Evolutionary conservation across 2,888 invertebrate species (phyloP), one percentile per base, ranked within the genome.

Genomic region (Synanthedon formicaeformis): DNA sequence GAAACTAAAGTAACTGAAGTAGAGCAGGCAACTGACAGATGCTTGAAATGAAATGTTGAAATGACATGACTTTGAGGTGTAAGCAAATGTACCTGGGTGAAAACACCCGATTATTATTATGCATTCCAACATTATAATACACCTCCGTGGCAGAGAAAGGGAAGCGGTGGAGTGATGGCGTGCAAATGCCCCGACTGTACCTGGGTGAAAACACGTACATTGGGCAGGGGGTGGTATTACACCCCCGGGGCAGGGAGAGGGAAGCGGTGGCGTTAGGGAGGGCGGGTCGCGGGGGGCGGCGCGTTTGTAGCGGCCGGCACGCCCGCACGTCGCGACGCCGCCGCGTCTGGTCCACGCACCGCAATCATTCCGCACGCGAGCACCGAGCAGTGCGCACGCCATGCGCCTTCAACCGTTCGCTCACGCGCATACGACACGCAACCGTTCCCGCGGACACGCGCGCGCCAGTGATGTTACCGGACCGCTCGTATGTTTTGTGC

Each of bases 391-490:
- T 58, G 66, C 73, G 73, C 75, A 76, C 78, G 79, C 60, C 58
- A 80, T 79, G 80, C 69, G 73, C 70, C 63, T 59, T 41, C 57
- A 53, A 55, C 58, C 60, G 57, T 60, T 61, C 51, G 5, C 10
- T 48, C 40, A 40, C 14, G 50, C 52, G 41, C 53, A 27, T 51
- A 52, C 45, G 53, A 52, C 51, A 52, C 54, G 52, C 55, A 45
- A n/a, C 51, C 52, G 51, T 53, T 70, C 71, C 74, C 74, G 75
- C 75, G 75, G 77, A 73, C 73, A 68, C 68, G 66, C 69, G 64
- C 74, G 75, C 74, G 70, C 75, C 76, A 80, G 81, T 81, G 72
- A 83, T 82, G 83, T 80, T 76, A 72, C 81, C 81, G 71, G 70
- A 75, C 77, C 78, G 65, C 62, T 60, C 75, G 66, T 73, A 69